Percentiles rank a stretch among this genome's conserved stretches.
Conservation (phyloP, 1,140 invertebrate genomes). For the Drosophila ohnishii region DNA sequence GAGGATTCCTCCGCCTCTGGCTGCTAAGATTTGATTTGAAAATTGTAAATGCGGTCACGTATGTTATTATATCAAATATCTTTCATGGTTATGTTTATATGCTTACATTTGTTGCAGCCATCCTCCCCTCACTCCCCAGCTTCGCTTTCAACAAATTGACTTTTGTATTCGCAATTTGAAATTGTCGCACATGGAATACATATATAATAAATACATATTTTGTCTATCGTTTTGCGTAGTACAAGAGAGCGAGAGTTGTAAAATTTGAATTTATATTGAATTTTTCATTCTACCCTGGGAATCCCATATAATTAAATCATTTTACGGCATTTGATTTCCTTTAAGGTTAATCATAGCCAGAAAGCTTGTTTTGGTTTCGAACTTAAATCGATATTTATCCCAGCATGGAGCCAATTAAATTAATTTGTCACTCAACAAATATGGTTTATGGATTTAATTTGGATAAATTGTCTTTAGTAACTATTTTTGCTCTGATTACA, state of each 20-base stretch:
- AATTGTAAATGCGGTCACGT: conserved; percentile 82
- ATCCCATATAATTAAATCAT: conserved; percentile 70
- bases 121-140: conserved; percentile 9
- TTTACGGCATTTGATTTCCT: conserved; percentile 57
- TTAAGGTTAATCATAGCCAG: conserved; percentile 22
- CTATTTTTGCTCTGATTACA: neutral
- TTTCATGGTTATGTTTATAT: conserved; percentile 79
- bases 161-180: conserved; percentile 72
- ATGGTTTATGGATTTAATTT: conserved; percentile 2
- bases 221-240: conserved; percentile 24
- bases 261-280: conserved; percentile 80
- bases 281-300: conserved; percentile 30
- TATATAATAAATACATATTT: conserved; percentile 20
- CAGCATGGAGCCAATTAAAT: conserved; percentile 9
- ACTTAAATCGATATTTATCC: neutral
- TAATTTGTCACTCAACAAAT: conserved; percentile 6
- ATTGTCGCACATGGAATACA: conserved; percentile 56
- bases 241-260: conserved; percentile 6
- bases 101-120: conserved; percentile 43
- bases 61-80: conserved; percentile 82
- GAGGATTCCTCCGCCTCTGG: conserved; percentile 15
- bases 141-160: conserved; percentile 71
- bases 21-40: conserved; percentile 72
- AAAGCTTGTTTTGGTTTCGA: conserved; percentile 28
- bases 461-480: neutral